Percentiles rank a stretch among this genome's conserved stretches.
Evolutionary conservation across 1,140 invertebrate species (phyloP).

Genomic region (Laupala kohalensis): DNA sequence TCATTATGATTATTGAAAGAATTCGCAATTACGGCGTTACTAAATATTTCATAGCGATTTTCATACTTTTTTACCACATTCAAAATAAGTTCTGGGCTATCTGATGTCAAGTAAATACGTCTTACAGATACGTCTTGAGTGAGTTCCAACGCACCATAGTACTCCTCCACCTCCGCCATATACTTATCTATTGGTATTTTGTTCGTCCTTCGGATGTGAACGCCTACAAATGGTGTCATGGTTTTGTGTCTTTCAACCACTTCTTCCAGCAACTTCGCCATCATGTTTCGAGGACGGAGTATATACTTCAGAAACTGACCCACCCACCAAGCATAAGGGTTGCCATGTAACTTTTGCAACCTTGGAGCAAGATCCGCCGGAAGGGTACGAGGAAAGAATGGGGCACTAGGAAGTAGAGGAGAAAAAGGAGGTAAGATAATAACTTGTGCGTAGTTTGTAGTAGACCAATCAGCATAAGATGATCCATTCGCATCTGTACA

Average conservation of each 20-base stretch:
- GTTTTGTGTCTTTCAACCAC: slow-evolving; percentile 1
- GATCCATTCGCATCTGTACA: slow-evolving; percentile 52
- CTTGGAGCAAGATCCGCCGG: slow-evolving; percentile 76
- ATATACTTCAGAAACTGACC: slow-evolving; percentile 89
- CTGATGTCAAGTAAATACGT: slow-evolving; percentile 77
- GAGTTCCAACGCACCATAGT: slow-evolving; percentile 58
- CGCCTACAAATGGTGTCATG: background rate
- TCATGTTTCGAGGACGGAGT: slow-evolving; percentile 41
- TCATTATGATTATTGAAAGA: too few species aligned
- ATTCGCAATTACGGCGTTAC: background rate
- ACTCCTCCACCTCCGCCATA: slow-evolving; percentile 85
- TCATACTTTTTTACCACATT: slow-evolving; percentile 30
- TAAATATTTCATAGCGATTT: background rate
- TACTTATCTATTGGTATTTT: slow-evolving; percentile 73
- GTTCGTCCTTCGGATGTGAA: background rate
- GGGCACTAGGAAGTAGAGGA: slow-evolving; percentile 73
- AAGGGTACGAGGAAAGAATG: slow-evolving; percentile 82
- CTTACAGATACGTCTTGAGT: slow-evolving; percentile 43
- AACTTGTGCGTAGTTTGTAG: slow-evolving; percentile 54
- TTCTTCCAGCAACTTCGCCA: slow-evolving; percentile 30
- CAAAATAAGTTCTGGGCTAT: slow-evolving; percentile 70
- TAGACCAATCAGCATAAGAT: slow-evolving; percentile 46
- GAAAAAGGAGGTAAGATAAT: slow-evolving; percentile 88
- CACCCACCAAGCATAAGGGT: slow-evolving; percentile 95
- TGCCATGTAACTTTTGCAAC: slow-evolving; percentile 74